Conservation (phyloP, 2,888 invertebrate species). For the Oegoconia quadripuncta region DNA sequence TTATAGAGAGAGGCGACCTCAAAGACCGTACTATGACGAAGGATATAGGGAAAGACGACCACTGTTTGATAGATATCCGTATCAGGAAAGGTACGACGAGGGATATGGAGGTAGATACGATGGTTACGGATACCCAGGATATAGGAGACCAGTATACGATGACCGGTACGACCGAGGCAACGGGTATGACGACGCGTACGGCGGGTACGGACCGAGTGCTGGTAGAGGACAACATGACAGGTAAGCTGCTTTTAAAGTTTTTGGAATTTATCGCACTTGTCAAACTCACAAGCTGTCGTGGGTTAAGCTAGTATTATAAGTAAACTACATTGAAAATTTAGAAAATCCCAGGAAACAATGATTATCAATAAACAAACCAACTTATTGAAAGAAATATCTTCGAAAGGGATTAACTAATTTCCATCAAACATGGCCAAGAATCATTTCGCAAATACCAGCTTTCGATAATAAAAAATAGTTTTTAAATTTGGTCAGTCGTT, state of each 20-base stretch:
- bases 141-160: constrained; percentile 47
- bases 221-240: constrained; percentile 69
- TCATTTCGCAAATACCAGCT: no score
- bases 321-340: no score
- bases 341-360: no score
- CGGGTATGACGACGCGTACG: constrained; percentile 52
- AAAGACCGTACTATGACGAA: constrained; percentile 43
- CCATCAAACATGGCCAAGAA: no score
- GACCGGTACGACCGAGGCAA: constrained; percentile 38
- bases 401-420: no score
- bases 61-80: constrained; percentile 47
- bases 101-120: constrained; percentile 40
- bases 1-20: constrained; percentile 41
- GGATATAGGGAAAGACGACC: constrained; percentile 53
- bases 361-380: no score
- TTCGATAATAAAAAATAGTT: no score
- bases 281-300: no score
- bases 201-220: constrained; percentile 52
- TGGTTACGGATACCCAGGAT: constrained; percentile 35
- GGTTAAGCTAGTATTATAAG: no score
- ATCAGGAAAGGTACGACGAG: constrained; percentile 41
- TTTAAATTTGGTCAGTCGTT: no score
- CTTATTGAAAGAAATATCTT: no score
- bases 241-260: constrained; percentile 31
- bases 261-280: no score